phyloP scores from a whole-genome alignment of 2,113 vertebrate species.

The Forbesichthys agassizii region DNA sequence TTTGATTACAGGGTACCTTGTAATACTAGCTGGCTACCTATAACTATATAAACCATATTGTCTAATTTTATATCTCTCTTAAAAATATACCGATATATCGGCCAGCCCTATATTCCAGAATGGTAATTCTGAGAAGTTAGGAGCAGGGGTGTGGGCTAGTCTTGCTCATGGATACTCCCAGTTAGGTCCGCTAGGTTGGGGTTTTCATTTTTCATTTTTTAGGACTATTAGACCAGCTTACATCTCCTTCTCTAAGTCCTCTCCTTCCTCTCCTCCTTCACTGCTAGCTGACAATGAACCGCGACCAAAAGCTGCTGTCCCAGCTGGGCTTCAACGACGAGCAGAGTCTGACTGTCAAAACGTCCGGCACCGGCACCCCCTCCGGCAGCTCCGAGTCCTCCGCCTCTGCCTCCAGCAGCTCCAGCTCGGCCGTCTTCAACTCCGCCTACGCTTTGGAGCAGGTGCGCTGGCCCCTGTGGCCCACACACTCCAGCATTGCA shows the following conservation, averaged over 20 bases:
- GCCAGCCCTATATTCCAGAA: no score
- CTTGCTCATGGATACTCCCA: no score
- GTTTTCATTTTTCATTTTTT: neutral
- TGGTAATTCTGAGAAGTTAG: no score
- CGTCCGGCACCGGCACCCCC: conserved; percentile 91
- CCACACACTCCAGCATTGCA: neutral
- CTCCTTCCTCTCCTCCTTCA: conserved; percentile 17
- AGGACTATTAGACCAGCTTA: neutral
- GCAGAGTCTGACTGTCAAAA: conserved; percentile 94
- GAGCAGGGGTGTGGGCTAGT: no score
- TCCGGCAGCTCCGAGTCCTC: conserved; percentile 95
- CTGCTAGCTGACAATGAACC: conserved; percentile 91
- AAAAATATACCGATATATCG: no score
- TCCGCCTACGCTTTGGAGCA: conserved; percentile 96
- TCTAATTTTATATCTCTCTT: no score
- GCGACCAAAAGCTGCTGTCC: conserved; percentile 97
- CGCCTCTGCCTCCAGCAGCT: conserved; percentile 85
- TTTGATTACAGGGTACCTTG: no score
- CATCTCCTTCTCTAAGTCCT: conserved; percentile 8
- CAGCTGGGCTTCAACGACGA: conserved; percentile 96
- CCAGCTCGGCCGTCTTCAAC: conserved; percentile 86
- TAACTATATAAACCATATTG: no score
- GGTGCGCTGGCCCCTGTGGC: conserved; percentile 45
- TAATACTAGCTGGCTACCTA: no score
- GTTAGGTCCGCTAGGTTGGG: no score